Evolutionary conservation across 2,888 invertebrate genomes (phyloP).

Genomic region (Andrena bucephala): DNA sequence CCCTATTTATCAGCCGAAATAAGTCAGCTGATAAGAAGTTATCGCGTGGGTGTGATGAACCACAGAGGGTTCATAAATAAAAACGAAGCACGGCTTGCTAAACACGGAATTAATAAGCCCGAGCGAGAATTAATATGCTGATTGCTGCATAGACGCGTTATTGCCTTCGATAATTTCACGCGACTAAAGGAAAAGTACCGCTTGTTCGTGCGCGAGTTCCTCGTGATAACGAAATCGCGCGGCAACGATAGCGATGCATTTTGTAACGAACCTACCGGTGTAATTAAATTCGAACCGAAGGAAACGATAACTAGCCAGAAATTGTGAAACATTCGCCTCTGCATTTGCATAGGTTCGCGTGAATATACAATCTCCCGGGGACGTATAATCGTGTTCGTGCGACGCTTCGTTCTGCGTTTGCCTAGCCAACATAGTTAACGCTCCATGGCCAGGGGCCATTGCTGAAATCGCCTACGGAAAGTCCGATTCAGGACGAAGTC

Average conservation of each 20-base stretch:
- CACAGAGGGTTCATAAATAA: conserved; percentile 33
- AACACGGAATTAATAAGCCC: conserved; percentile 22
- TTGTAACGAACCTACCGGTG: conserved; percentile 56
- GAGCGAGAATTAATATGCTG: conserved; percentile 1
- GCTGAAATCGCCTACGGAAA: neutral
- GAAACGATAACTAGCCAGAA: conserved; percentile 81
- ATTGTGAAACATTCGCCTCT: conserved; percentile 74
- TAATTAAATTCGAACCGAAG: conserved; percentile 70
- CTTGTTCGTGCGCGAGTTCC: neutral
- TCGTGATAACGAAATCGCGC: conserved; percentile 40
- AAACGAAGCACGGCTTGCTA: conserved; percentile 19
- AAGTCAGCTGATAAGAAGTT: neutral
- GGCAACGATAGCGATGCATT: conserved; percentile 45
- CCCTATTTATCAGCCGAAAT: too few species aligned
- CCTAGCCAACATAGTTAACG: conserved; percentile 71
- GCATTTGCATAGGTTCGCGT: conserved; percentile 70
- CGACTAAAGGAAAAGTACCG: conserved; percentile 8
- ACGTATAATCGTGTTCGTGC: conserved; percentile 69
- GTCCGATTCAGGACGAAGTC: neutral
- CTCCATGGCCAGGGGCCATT: neutral
- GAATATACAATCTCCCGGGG: conserved; percentile 68
- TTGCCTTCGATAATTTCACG: conserved; percentile 7
- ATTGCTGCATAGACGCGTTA: conserved; percentile 1
- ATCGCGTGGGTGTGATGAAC: conserved; percentile 6
- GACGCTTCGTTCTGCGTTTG: conserved; percentile 70